Conservation (phyloP, 2,113 vertebrate species). For the Ammodytes marinus region DNA sequence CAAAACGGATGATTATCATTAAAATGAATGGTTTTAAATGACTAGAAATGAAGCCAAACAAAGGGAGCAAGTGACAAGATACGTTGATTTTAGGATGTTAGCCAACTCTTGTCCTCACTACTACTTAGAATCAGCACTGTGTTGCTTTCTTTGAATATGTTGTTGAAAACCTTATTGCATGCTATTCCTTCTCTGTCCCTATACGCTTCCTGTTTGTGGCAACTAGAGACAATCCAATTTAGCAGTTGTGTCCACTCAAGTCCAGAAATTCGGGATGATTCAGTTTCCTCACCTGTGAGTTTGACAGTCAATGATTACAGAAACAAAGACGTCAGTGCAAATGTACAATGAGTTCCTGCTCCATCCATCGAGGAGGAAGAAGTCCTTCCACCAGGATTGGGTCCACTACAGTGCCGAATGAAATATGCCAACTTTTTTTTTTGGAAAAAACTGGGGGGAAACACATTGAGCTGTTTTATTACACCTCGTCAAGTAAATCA, state of each 20-base stretch:
- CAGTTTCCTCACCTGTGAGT: not conserved
- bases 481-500: constrained; percentile 21
- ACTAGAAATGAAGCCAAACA: not conserved
- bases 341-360: not conserved
- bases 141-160: not conserved
- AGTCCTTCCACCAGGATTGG: not conserved
- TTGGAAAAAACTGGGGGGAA: not conserved
- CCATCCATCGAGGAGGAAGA: not conserved
- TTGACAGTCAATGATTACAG: not conserved
- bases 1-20: not conserved
- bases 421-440: constrained; percentile 2
- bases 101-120: not conserved
- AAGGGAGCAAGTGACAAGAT: not conserved
- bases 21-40: not conserved
- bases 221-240: not conserved
- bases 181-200: not conserved
- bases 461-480: not conserved
- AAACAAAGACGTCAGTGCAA: not conserved
- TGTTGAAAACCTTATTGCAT: not conserved
- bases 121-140: not conserved
- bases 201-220: not conserved
- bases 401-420: not conserved
- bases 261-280: not conserved
- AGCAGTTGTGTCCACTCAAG: not conserved
- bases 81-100: not conserved